Conservation (phyloP, 2,888 invertebrate species). For the Dryocosmus kuriphilus region DNA sequence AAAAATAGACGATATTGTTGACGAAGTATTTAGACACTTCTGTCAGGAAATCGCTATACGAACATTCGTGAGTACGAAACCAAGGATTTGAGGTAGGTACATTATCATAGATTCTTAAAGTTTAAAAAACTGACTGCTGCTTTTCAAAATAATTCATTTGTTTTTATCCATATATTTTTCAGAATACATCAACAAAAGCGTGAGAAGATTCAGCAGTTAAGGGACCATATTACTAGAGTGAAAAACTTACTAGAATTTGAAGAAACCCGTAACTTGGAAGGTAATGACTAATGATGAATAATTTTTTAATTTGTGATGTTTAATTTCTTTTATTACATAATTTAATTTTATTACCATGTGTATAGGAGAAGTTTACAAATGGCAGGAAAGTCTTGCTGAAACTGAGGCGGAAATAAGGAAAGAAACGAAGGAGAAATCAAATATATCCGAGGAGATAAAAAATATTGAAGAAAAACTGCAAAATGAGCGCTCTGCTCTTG, state of each 20-base stretch:
- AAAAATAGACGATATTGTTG: constrained; percentile 95
- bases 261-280: background rate
- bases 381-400: background rate
- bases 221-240: background rate
- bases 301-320: background rate
- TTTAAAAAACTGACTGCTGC: background rate
- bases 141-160: background rate
- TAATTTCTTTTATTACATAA: background rate
- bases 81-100: constrained; percentile 85
- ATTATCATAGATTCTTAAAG: constrained; percentile 15
- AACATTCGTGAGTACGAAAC: constrained; percentile 98
- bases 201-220: constrained; percentile 2
- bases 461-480: background rate
- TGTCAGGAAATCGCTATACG: constrained; percentile 93
- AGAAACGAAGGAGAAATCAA: background rate
- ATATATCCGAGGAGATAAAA: background rate
- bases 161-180: background rate
- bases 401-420: background rate
- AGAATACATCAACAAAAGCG: background rate
- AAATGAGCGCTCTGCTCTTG: background rate
- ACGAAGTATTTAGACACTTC: constrained; percentile 94
- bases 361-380: background rate
- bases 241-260: background rate
- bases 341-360: background rate
- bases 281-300: background rate